Base-by-base conservation (phyloP, 2,113 vertebrate species). In the Sinosuthora webbiana region DNA sequence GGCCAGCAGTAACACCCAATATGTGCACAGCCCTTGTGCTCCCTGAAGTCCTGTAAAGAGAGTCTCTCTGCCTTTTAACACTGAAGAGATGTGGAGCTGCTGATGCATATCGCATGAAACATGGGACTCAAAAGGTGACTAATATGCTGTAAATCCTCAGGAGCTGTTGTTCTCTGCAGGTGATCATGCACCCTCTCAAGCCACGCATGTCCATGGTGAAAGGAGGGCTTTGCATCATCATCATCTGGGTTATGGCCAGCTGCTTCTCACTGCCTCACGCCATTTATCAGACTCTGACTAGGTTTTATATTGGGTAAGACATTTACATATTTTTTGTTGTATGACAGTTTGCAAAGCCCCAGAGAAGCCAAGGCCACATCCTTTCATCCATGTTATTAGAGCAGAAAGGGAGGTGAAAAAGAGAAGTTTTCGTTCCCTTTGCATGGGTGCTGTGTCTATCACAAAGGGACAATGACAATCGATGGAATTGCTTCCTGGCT, bases 181-280 rank as follows among this genome's bases (percentile, higher is more conserved):
- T 98, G 23, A 98, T 99, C 71, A 97, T 98, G 93, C 98, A 98
- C 64, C 97, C 98, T 20, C 93, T 98, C 77, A 98, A 98, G 74
- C 95, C 97, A 2, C 95, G 97, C 57, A 98, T 98, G 97, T 98
- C 97, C 49, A 94, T 93, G 19, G 95, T 97, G 60, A 97, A 98
- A 94, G 98, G 98, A 86, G 96, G 97, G 31, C 91, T 98, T 57
- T 98, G 98, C 83, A 95, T 98, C 57, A 42, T 97, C 53, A 53
- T 98, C 59, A 98, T 98, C 91, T 98, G 98, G 98, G 97, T 98
- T 41, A 97, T 98, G 98, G 98, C 98, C 67, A 98, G 97, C 78
- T 98, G 98, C 89, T 98, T 98, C 97, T 98, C 98, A 1, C 94
- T 98, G 79, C 98, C 98, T 37, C 98, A 98, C 5, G 98, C 98